Conservation (phyloP, 2,888 invertebrate species). For the Neoaliturus tenellus region DNA sequence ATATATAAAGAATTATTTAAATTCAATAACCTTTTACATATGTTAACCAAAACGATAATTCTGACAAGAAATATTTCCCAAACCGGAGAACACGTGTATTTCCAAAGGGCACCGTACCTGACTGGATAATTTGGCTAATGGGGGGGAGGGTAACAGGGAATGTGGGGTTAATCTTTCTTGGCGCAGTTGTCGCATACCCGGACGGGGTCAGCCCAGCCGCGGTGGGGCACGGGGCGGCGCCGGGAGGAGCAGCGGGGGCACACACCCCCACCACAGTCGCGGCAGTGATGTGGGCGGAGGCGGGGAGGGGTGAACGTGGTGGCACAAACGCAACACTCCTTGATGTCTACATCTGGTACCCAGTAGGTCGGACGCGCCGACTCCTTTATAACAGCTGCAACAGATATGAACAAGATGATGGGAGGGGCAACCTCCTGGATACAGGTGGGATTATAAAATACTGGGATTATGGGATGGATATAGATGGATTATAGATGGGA, state of each 20-base stretch:
- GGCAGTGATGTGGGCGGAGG: conserved; percentile 78
- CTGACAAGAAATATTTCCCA: background rate
- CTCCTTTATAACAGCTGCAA: conserved; percentile 81
- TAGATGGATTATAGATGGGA: too few relatives aligned
- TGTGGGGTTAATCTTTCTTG: conserved; percentile 37
- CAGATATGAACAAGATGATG: too few relatives aligned
- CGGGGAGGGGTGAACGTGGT: conserved; percentile 73
- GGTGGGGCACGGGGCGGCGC: conserved; percentile 80
- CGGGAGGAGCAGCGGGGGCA: conserved; percentile 80
- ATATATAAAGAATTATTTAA: too few relatives aligned
- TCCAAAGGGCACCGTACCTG: conserved; percentile 2
- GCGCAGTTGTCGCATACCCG: conserved; percentile 84
- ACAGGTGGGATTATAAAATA: too few relatives aligned
- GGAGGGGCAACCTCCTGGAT: too few relatives aligned
- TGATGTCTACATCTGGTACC: conserved; percentile 85
- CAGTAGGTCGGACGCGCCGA: conserved; percentile 86
- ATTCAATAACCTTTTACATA: too few relatives aligned
- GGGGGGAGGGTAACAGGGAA: background rate
- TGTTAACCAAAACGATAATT: too few relatives aligned
- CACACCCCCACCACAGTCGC: conserved; percentile 83
- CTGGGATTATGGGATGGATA: too few relatives aligned
- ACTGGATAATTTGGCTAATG: background rate
- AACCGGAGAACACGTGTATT: background rate
- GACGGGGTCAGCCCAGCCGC: conserved; percentile 83
- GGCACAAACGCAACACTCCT: conserved; percentile 80